Conservation (phyloP, 2,797 vertebrate genomes). For the Epinephelus coioides region DNA sequence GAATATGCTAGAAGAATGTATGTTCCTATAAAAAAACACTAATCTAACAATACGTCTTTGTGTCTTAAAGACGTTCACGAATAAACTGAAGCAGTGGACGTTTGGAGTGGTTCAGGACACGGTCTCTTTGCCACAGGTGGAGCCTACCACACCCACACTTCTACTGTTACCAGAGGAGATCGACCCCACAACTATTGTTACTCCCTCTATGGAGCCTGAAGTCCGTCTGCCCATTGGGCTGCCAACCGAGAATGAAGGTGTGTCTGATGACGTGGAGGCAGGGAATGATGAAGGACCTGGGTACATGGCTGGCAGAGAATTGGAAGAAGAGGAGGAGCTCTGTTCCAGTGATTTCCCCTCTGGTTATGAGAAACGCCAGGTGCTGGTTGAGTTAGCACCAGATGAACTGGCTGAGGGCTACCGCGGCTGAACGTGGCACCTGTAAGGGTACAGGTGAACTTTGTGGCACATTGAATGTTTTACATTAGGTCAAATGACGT, state of each 20-base stretch:
- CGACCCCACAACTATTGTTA: fast-evolving
- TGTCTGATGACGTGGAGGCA: fast-evolving
- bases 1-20: background rate
- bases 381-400: background rate
- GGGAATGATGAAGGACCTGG: fast-evolving
- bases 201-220: fast-evolving
- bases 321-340: background rate
- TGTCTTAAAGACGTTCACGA: background rate
- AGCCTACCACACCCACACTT: background rate
- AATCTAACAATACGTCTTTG: background rate
- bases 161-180: fast-evolving
- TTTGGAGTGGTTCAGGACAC: fast-evolving
- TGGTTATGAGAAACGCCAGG: slow-evolving; percentile 35
- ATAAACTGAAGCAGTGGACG: fast-evolving
- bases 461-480: background rate
- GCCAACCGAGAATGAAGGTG: fast-evolving
- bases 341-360: fast-evolving
- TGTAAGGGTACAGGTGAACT: background rate
- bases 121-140: fast-evolving
- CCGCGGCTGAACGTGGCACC: background rate
- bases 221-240: fast-evolving
- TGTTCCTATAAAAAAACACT: background rate
- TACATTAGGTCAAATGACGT: background rate
- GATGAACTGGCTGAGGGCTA: slow-evolving; percentile 49
- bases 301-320: background rate